Base-by-base conservation (phyloP, 1,140 invertebrate species). In the Nasonia giraulti region DNA sequence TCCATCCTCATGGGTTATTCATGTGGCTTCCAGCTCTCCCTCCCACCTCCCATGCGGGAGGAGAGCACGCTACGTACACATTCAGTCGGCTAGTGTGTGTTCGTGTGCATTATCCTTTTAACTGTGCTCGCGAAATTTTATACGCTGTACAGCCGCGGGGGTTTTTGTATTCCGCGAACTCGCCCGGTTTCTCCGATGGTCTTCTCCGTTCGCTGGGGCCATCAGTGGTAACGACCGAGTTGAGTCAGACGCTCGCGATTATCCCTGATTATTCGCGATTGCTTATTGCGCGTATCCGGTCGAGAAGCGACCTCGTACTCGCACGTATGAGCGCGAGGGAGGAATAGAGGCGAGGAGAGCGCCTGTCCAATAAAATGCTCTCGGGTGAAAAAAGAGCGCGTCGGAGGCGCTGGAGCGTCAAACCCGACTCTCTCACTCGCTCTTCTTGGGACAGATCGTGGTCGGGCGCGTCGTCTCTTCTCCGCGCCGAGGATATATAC, bases 1-100 rank as follows among this genome's bases (percentile, higher is more conserved):
- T 91, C 89, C 91, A 90, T 91, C 87, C 88, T 90, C 90, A 91
- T 91, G 90, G 86, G 83, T 91, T 91, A 91, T 91, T 91, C 91
- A 91, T 91, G 87, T 73, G 73, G 80, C 62, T 62, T 76, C 86
- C 86, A 44, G 82, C 40, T 23, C 71, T 27, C 71, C 80, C 55
- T 68, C 83, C 86, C 82, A 31, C 40, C 14, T 80, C 77, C 83
- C 17, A n/a, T 62, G 17, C 55, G 55, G n/a, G 55, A n/a, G 20
- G 17, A 27, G 12, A 40, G 12, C 47, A 37, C 62, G 66, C 68
- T 47, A 23, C 17, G 14, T 62, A n/a, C 17, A 62, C 17, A 62
- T 62, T 62, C 20, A 62, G 17, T 20, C 17, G 40, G 14, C 31
- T 33, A 37, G 68, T 69, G 37, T 17, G 47, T 40, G n/a, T 37